Evolutionary conservation across 2,113 vertebrate genomes (phyloP).

Genomic region (Lepus americanus): DNA sequence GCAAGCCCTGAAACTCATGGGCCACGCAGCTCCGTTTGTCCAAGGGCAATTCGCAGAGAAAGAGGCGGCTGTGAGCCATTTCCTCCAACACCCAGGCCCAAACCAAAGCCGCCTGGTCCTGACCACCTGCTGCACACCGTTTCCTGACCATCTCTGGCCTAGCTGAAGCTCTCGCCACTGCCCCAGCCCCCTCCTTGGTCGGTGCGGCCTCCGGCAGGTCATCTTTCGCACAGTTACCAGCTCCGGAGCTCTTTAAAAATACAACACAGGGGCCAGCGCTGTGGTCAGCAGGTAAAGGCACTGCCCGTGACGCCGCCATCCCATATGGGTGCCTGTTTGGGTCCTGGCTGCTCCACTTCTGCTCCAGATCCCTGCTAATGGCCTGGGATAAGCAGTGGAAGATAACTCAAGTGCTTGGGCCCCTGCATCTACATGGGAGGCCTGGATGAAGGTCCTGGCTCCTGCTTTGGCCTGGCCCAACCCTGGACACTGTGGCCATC

Average conservation of each 20-base stretch:
- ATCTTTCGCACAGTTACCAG: not conserved
- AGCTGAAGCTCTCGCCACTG: not conserved
- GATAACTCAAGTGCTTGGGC: too few relatives aligned
- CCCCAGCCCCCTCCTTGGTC: not conserved
- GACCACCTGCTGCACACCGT: not conserved
- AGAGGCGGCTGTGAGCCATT: not conserved
- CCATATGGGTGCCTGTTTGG: too few relatives aligned
- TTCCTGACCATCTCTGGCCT: not conserved
- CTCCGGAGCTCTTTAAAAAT: conserved; percentile 2
- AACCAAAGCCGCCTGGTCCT: not conserved
- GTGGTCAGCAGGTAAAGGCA: too few relatives aligned
- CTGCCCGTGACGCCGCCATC: too few relatives aligned
- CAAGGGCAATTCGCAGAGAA: not conserved
- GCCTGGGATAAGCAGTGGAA: too few relatives aligned
- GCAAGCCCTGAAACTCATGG: not conserved
- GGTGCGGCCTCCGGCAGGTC: not conserved
- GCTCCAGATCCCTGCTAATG: too few relatives aligned
- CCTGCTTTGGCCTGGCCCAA: too few relatives aligned
- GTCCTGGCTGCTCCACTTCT: too few relatives aligned
- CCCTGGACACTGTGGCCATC: too few relatives aligned
- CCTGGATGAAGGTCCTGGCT: too few relatives aligned
- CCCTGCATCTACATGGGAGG: too few relatives aligned
- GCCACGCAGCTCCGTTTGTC: not conserved
- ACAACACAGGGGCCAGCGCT: not conserved
- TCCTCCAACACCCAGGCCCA: not conserved